Percentiles rank a stretch among this genome's conserved stretches.
Conservation (phyloP, 1,140 invertebrate genomes). For the Aricia agestis region DNA sequence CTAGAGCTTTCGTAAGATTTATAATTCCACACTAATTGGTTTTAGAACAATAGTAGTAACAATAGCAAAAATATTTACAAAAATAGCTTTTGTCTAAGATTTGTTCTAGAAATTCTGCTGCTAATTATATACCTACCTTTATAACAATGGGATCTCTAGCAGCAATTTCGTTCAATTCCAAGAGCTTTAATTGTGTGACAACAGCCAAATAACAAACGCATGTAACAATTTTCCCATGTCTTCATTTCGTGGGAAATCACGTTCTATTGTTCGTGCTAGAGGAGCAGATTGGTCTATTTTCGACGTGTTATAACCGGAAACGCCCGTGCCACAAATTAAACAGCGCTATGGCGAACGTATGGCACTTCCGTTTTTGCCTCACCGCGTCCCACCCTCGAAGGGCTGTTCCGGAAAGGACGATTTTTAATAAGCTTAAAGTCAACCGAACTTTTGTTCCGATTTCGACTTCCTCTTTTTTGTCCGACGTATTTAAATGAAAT, state of each 20-base stretch:
- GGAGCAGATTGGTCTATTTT: conserved; percentile 43
- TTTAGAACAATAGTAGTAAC: background rate
- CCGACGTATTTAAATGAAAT: conserved; percentile 29
- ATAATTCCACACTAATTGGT: background rate
- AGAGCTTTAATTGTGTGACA: conserved; percentile 18
- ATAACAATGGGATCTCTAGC: background rate
- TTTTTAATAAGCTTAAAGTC: conserved; percentile 67
- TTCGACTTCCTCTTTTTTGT: conserved; percentile 50
- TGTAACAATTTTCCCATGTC: background rate
- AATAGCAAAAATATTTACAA: background rate
- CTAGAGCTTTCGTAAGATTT: background rate
- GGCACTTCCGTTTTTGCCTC: conserved; percentile 68
- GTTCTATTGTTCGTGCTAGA: conserved; percentile 20
- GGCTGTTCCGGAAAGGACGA: conserved; percentile 67
- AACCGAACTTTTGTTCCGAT: conserved; percentile 54
- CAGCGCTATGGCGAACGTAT: conserved; percentile 57
- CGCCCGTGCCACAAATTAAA: conserved; percentile 66
- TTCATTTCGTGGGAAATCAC: conserved; percentile 19
- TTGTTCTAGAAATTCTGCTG: background rate
- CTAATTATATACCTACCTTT: background rate
- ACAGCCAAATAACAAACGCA: conserved; percentile 5
- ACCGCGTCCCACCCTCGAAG: conserved; percentile 57
- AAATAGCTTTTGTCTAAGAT: background rate
- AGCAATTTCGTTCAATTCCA: background rate
- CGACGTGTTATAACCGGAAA: conserved; percentile 58